phyloP scores from a whole-genome alignment of 1,140 invertebrate genomes.

The Drosophila trapezifrons region DNA sequence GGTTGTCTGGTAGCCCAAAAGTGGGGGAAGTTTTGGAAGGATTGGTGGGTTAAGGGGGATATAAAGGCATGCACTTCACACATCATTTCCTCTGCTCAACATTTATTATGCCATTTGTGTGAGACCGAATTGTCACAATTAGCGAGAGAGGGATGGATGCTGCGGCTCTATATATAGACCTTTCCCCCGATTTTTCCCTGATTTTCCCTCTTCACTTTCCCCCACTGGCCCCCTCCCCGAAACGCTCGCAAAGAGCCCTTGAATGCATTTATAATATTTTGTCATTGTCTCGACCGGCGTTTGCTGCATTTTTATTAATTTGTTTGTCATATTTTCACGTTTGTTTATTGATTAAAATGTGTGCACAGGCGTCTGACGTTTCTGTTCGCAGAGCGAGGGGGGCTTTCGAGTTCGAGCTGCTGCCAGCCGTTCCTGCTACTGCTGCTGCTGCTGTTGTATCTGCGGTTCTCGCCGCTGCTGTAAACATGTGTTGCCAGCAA shows the following conservation, averaged over 20 bases:
- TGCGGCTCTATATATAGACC: slow-evolving; percentile 62
- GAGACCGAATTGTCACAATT: slow-evolving; percentile 75
- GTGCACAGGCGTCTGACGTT: slow-evolving; percentile 45
- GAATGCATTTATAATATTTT: slow-evolving; percentile 77
- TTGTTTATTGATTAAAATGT: slow-evolving; percentile 82
- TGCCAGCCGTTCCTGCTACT: slow-evolving; percentile 51
- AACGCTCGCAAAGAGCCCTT: slow-evolving; percentile 28
- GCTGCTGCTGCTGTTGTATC: slow-evolving; percentile 20
- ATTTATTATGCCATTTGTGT: slow-evolving; percentile 78
- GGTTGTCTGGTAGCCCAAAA: slow-evolving; percentile 3
- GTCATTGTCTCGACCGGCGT: slow-evolving; percentile 63
- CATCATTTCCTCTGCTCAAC: slow-evolving; percentile 72
- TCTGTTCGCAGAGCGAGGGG: background rate
- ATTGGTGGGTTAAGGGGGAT: slow-evolving; percentile 8
- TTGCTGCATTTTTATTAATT: slow-evolving; percentile 80
- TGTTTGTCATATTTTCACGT: slow-evolving; percentile 81
- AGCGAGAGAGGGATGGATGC: slow-evolving; percentile 19
- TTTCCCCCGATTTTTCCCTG: slow-evolving; percentile 23
- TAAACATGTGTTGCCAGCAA: slow-evolving; percentile 77
- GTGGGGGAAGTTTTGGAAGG: background rate
- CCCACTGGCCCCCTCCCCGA: slow-evolving; percentile 1
- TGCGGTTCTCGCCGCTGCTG: slow-evolving; percentile 55
- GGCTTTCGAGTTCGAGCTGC: slow-evolving; percentile 25
- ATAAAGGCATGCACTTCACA: slow-evolving; percentile 57
- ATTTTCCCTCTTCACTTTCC: slow-evolving; percentile 8